Percentiles rank a stretch among this genome's conserved stretches.
Evolutionary conservation across 2,888 invertebrate species (phyloP).

Genomic region (Unio delphinus): DNA sequence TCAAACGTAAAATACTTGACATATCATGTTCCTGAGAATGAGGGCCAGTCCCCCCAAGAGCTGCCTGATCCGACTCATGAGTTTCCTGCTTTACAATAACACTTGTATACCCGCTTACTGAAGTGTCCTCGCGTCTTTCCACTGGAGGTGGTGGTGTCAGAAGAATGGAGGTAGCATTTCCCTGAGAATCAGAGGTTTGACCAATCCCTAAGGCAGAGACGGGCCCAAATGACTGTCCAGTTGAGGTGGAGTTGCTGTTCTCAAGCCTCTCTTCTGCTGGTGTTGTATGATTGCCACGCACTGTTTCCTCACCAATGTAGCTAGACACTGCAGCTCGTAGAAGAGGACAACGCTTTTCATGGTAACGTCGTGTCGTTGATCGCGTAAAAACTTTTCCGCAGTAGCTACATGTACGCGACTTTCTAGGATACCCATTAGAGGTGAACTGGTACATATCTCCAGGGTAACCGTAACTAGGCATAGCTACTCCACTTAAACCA

Average conservation of each 20-base stretch:
- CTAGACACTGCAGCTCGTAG: slow-evolving; percentile 58
- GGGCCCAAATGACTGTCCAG: slow-evolving; percentile 23
- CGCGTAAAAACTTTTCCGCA: slow-evolving; percentile 64
- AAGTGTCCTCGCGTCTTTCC: slow-evolving; percentile 19
- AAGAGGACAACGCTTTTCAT: slow-evolving; percentile 63
- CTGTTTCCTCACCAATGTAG: slow-evolving; percentile 41
- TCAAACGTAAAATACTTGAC: slow-evolving; percentile 26
- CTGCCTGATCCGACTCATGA: slow-evolving; percentile 33
- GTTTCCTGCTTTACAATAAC: slow-evolving; percentile 50
- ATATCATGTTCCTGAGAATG: slow-evolving; percentile 27
- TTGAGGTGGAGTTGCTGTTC: slow-evolving; percentile 22
- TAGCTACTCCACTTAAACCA: slow-evolving; percentile 61
- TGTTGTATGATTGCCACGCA: slow-evolving; percentile 11
- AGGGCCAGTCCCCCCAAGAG: slow-evolving; percentile 15
- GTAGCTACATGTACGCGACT: slow-evolving; percentile 62
- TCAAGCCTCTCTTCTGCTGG: slow-evolving; percentile 24
- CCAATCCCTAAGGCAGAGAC: slow-evolving; percentile 33
- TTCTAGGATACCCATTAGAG: slow-evolving; percentile 62
- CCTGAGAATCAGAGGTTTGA: slow-evolving; percentile 36
- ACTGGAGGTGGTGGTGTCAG: slow-evolving; percentile 29
- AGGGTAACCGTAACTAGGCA: slow-evolving; percentile 60
- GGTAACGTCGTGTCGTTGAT: slow-evolving; percentile 65
- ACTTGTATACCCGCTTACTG: slow-evolving; percentile 40
- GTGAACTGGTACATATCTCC: slow-evolving; percentile 61
- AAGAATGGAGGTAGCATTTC: slow-evolving; percentile 44